Evolutionary conservation across 1,140 invertebrate genomes (phyloP), one percentile per base, ranked within the genome.

Genomic region (Drosophila elegans): DNA sequence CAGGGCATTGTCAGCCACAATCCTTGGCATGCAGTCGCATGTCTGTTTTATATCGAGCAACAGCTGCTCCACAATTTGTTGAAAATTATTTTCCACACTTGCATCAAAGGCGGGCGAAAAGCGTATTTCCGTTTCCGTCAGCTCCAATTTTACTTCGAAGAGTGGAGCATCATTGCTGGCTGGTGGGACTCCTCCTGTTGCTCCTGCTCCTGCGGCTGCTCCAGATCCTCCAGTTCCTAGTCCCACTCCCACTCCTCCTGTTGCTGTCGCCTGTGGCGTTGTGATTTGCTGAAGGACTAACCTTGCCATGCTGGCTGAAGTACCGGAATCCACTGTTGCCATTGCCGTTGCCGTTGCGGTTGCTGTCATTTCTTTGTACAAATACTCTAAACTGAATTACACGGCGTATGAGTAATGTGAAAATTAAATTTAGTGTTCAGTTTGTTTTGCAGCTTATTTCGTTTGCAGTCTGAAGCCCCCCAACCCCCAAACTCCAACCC

Each of bases 51-150:
- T 92, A 83, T 92, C 91, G 71, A 81, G 74, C 73, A 92, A 80
- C 82, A 92, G 88, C 80, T 92, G 91, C 79, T 92, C 84, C 67
- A 92, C 91, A 84, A 92, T 91, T 88, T 92, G 91, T 84, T 92
- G 91, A 84, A 92, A 92, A 90, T 91, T 92, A 81, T 90, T 90
- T 82, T 91, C 80, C 68, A 75, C 88, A 85, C 90, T 91, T 72
- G 72, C 74, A 69, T 90, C 86, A 76, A 92, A 91, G 63, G 81
- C 86, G 66, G 91, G 91, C 71, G 80, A 81, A 80, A 92, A 92
- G 76, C 62, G 81, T 90, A 92, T 91, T 90, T 85, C 90, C 74
- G 81, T 80, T 82, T 91, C 83, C 74, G 83, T 74, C 81, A 92
- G 79, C 72, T 91, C 89, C 80, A 92, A 82, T 92, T 92, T 91